Conservation (phyloP, 2,888 invertebrate genomes). For the Reticulitermes lucifugus region DNA sequence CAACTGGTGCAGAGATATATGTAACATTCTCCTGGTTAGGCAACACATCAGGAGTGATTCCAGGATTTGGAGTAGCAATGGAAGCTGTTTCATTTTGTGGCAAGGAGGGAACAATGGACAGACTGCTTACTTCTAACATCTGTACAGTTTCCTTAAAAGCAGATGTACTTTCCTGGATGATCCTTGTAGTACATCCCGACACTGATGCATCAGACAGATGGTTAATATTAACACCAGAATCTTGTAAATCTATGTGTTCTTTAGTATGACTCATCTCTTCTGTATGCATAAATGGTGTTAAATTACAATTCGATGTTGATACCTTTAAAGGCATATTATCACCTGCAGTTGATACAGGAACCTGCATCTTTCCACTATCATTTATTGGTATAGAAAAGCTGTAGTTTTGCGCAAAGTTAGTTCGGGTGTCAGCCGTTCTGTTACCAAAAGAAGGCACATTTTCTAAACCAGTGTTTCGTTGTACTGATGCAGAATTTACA, state of each 20-base stretch:
- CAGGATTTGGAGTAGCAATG: neutral
- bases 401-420: neutral
- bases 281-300: no score
- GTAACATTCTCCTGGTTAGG: constrained; percentile 20
- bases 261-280: neutral
- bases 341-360: neutral
- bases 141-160: no score
- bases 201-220: neutral
- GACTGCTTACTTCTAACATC: neutral
- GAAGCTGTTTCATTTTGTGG: no score
- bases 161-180: neutral
- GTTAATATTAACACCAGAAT: neutral
- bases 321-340: no score
- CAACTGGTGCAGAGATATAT: neutral
- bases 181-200: neutral
- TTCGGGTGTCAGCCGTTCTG: constrained; percentile 2
- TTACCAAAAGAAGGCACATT: constrained; percentile 32
- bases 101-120: neutral
- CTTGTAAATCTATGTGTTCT: neutral
- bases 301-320: neutral
- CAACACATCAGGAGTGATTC: neutral
- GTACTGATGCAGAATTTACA: neutral
- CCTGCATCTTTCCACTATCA: neutral
- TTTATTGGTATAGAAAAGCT: neutral
- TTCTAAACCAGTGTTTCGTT: neutral